phyloP scores from a whole-genome alignment of 2,888 invertebrate species.

The Cyclophora albipunctata region DNA sequence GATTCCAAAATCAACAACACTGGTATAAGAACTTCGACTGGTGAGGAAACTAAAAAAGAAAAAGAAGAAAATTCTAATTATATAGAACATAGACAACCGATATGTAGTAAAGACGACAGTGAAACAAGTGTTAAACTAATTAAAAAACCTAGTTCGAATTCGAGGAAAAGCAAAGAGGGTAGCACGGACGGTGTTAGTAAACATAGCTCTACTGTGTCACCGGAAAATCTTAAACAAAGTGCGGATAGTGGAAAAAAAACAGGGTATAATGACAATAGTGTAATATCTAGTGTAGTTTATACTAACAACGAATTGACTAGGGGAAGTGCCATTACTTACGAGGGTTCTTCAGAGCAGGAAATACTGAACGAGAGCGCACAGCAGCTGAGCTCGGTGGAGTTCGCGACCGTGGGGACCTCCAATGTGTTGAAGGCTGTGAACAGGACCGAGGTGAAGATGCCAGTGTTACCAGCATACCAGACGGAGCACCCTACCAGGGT shows the following conservation, averaged over 20 bases:
- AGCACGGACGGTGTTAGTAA: slow-evolving; percentile 43
- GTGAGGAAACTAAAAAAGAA: slow-evolving; percentile 37
- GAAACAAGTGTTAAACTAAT: slow-evolving; percentile 34
- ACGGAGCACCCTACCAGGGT: slow-evolving; percentile 55
- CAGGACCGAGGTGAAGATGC: slow-evolving; percentile 52
- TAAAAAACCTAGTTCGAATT: slow-evolving; percentile 45
- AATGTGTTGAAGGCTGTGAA: slow-evolving; percentile 45
- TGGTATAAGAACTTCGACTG: slow-evolving; percentile 33
- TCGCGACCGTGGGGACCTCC: slow-evolving; percentile 35
- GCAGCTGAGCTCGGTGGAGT: slow-evolving; percentile 50
- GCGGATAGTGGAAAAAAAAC: slow-evolving; percentile 22
- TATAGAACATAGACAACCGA: slow-evolving; percentile 22
- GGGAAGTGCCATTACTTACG: slow-evolving; percentile 74
- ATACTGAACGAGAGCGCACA: slow-evolving; percentile 79
- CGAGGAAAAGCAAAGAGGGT: slow-evolving; percentile 45
- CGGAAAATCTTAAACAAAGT: slow-evolving; percentile 32
- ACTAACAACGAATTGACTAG: slow-evolving; percentile 49
- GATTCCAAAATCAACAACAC: slow-evolving; percentile 40
- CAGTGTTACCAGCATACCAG: slow-evolving; percentile 62
- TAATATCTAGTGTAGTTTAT: slow-evolving; percentile 67
- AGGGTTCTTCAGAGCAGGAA: slow-evolving; percentile 81
- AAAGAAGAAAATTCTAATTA: slow-evolving; percentile 26
- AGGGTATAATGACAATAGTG: slow-evolving; percentile 44
- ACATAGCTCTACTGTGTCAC: slow-evolving; percentile 31
- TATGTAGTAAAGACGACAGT: slow-evolving; percentile 29